Evolutionary conservation across 2,888 invertebrate genomes (phyloP).

Genomic region (Frankliniella intonsa): DNA sequence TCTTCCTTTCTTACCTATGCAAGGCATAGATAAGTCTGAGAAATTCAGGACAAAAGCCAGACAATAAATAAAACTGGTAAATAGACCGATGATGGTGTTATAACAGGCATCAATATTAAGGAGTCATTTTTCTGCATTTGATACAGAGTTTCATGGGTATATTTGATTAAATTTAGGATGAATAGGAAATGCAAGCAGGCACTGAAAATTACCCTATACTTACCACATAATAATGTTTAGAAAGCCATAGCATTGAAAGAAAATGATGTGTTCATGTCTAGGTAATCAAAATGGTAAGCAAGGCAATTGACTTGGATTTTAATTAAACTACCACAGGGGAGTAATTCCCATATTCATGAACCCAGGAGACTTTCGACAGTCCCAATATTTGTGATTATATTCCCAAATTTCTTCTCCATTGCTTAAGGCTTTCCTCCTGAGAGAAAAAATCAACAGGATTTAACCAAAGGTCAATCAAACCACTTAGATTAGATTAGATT

Average conservation of each 20-base stretch:
- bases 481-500: slow-evolving; percentile 29
- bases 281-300: neutral
- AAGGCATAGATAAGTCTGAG: neutral
- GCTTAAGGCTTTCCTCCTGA: slow-evolving; percentile 48
- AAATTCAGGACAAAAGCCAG: neutral
- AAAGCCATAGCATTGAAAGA: neutral
- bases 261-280: neutral
- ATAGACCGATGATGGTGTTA: neutral
- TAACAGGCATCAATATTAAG: too few species aligned
- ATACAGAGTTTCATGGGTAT: too few species aligned
- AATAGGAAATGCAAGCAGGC: neutral
- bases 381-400: slow-evolving; percentile 73
- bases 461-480: neutral
- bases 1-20: neutral
- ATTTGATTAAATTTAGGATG: neutral
- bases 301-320: neutral
- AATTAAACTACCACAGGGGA: slow-evolving; percentile 55
- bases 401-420: slow-evolving; percentile 63
- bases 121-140: too few species aligned
- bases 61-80: neutral
- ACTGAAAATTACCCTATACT: neutral
- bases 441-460: slow-evolving; percentile 27
- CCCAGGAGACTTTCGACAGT: slow-evolving; percentile 60
- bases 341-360: slow-evolving; percentile 56
- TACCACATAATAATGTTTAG: neutral